Percentiles rank a stretch among this genome's conserved stretches.
phyloP scores from a whole-genome alignment of 2,113 vertebrate species.

The Meles meles region DNA sequence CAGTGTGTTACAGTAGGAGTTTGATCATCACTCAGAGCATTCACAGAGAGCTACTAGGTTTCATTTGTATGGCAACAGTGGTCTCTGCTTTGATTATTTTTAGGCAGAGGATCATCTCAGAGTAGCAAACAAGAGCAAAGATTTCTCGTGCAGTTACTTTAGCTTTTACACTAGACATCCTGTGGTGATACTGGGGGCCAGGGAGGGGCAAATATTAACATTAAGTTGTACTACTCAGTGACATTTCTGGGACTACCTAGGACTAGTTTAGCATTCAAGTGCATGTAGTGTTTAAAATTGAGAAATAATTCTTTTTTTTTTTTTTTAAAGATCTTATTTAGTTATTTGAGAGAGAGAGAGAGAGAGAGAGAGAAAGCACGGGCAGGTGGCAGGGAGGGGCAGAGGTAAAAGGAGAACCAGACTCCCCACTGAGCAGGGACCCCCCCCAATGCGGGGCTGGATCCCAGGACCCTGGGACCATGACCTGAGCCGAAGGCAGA shows the following conservation, averaged over 20 bases:
- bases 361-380: background rate
- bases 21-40: background rate
- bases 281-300: background rate
- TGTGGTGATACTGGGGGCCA: rapidly evolving
- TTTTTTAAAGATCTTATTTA: background rate
- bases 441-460: too few species aligned
- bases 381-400: too few species aligned
- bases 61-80: background rate
- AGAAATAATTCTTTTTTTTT: background rate
- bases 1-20: background rate
- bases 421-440: background rate
- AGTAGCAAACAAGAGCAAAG: background rate
- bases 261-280: background rate
- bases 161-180: background rate
- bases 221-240: background rate
- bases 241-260: background rate
- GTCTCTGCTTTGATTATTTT: background rate
- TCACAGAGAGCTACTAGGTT: background rate
- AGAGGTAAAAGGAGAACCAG: background rate
- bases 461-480: too few species aligned
- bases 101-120: background rate
- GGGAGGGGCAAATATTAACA: background rate
- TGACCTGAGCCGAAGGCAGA: too few species aligned
- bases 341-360: background rate
- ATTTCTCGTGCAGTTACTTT: background rate